phyloP scores from a whole-genome alignment of 2,113 vertebrate species.

The Gavialis gangeticus region DNA sequence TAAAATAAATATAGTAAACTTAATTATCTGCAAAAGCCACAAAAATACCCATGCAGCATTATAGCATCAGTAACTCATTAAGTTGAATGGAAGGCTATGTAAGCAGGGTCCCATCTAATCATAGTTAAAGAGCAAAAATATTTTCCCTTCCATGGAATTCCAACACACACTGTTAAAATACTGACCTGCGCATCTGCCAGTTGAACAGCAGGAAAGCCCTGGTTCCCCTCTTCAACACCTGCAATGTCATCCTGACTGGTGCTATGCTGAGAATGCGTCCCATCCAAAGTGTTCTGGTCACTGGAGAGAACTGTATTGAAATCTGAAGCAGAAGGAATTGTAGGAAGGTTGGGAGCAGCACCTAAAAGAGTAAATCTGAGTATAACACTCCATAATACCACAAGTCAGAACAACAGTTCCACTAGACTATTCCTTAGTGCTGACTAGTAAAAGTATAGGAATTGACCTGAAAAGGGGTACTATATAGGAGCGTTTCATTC shows the following conservation, averaged over 20 bases:
- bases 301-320: slow-evolving; percentile 96
- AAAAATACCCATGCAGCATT: not conserved
- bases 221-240: slow-evolving; percentile 92
- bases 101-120: not conserved
- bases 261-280: slow-evolving; percentile 95
- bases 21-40: not conserved
- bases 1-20: not conserved
- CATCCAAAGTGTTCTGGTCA: slow-evolving; percentile 97
- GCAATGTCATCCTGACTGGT: slow-evolving; percentile 95
- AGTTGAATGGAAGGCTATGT: not conserved
- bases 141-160: not conserved
- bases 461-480: not conserved
- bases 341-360: slow-evolving; percentile 91
- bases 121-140: not conserved
- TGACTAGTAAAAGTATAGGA: no score
- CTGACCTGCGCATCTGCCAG: slow-evolving; percentile 97
- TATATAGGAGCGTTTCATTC: not conserved
- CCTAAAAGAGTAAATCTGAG: slow-evolving; percentile 78
- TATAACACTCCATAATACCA: slow-evolving; percentile 55
- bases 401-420: not conserved
- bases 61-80: not conserved
- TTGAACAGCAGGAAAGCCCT: slow-evolving; percentile 95
- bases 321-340: slow-evolving; percentile 96
- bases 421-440: no score
- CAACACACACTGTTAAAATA: not conserved